Percentiles rank a stretch among this genome's conserved stretches.
These are phyloP conservation scores for Shinisaurus crocodilurus DNA, from an alignment of 2,113 vertebrate genomes.

Conservation along the genomic window DNA sequence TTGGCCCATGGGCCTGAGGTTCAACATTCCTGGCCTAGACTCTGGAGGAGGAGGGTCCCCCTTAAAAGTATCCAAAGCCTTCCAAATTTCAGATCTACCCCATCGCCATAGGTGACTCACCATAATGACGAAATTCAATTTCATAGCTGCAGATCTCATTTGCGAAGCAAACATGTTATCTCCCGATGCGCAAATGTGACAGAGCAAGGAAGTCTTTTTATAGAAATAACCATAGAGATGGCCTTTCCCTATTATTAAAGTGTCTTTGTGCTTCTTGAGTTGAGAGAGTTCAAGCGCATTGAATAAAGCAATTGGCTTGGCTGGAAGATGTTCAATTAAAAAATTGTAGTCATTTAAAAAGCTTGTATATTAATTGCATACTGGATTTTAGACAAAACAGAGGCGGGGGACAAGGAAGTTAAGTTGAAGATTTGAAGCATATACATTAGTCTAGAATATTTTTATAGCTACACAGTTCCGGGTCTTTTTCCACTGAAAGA, in stretches of 20 bases:
- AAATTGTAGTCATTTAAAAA: not conserved
- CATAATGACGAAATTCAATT: not conserved
- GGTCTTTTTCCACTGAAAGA: not conserved
- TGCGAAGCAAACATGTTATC: not conserved
- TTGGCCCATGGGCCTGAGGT: too few species aligned
- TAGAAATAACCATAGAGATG: slow-evolving; percentile 16
- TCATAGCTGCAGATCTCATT: not conserved
- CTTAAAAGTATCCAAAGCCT: not conserved
- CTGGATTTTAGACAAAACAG: slow-evolving; percentile 25
- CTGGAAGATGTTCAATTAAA: slow-evolving; percentile 14
- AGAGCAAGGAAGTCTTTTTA: not conserved
- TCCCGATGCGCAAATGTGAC: not conserved
- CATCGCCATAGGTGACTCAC: not conserved
- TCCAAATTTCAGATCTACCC: not conserved
- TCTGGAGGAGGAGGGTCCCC: not conserved
- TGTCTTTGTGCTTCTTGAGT: not conserved
- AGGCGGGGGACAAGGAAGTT: rapidly evolving
- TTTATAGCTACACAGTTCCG: not conserved
- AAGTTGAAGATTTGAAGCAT: not conserved
- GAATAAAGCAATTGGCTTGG: not conserved
- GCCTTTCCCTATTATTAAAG: not conserved
- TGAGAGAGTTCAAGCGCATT: rapidly evolving
- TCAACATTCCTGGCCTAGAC: not conserved
- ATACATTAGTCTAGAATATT: not conserved
- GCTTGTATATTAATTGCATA: not conserved